Conservation (phyloP, 2,797 vertebrate species). For the Cossypha caffra region DNA sequence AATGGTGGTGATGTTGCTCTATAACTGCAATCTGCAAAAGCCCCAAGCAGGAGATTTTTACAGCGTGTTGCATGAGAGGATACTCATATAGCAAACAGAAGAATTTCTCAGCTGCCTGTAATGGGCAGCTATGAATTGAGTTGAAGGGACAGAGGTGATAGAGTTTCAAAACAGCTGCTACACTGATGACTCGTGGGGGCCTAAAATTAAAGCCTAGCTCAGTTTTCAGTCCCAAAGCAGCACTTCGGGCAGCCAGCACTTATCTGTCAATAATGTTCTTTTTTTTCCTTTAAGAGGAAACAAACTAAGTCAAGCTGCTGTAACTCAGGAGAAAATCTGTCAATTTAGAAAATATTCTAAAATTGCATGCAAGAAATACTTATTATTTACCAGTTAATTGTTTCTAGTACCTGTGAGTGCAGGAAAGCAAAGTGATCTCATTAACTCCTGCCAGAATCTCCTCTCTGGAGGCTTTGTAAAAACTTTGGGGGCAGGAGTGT, state of each 20-base stretch:
- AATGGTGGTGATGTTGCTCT: not conserved
- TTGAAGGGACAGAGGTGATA: not conserved
- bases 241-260: not conserved
- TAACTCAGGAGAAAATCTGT: not conserved
- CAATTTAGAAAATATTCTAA: not conserved
- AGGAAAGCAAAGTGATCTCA: not conserved
- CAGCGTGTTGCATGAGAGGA: not conserved
- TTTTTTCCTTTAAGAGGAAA: not conserved
- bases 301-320: not conserved
- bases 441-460: not conserved
- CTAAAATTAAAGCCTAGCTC: constrained; percentile 52
- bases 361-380: not conserved
- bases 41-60: not conserved
- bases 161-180: constrained; percentile 62
- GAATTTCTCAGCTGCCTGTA: constrained; percentile 33
- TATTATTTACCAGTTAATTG: not conserved
- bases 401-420: not conserved
- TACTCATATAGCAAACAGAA: not conserved
- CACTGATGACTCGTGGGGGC: not conserved
- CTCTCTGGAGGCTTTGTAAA: not conserved
- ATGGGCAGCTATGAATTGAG: not conserved
- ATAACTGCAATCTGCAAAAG: not conserved
- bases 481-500: not conserved
- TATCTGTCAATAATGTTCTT: constrained; percentile 17
- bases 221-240: constrained; percentile 27